A percentile compares a stretch with the other conserved stretches of the same genome.
Evolutionary conservation across 2,888 invertebrate genomes (phyloP).

Genomic region (Petrophora chlorosata): DNA sequence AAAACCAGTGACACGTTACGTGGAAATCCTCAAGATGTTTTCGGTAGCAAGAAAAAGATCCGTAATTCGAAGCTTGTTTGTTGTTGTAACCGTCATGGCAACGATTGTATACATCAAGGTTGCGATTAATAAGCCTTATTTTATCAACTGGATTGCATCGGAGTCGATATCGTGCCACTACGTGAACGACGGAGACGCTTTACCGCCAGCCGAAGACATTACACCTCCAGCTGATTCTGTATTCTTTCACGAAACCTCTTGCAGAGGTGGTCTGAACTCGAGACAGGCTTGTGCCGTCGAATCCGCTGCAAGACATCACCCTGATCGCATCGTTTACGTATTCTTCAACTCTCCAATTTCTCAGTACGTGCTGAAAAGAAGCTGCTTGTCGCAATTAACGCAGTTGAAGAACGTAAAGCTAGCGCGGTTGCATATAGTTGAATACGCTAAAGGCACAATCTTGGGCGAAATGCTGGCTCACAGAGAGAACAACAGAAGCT

Average conservation of each 20-base stretch:
- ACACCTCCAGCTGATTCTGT: conserved; percentile 59
- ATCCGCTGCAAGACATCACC: conserved; percentile 38
- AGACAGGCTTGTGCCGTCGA: conserved; percentile 41
- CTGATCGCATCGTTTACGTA: conserved; percentile 71
- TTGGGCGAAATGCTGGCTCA: conserved; percentile 19
- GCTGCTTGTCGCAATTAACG: conserved; percentile 22
- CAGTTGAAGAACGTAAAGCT: conserved; percentile 32
- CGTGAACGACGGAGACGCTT: conserved; percentile 18
- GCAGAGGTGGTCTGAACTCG: conserved; percentile 68
- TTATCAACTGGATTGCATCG: background rate
- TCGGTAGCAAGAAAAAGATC: background rate
- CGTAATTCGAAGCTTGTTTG: background rate
- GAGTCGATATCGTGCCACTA: conserved; percentile 26
- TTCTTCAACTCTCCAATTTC: conserved; percentile 39
- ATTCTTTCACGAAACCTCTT: conserved; percentile 87
- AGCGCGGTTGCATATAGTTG: conserved; percentile 21
- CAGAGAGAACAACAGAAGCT: conserved; percentile 14
- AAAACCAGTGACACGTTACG: background rate
- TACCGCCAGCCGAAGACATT: conserved; percentile 17
- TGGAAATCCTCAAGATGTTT: background rate
- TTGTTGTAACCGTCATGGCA: background rate
- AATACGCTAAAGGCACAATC: conserved; percentile 26
- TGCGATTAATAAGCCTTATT: background rate
- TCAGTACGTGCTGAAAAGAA: conserved; percentile 11
- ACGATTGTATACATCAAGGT: background rate